Evolutionary conservation across 92 coral and sea anemone species (phyloP).

Genomic region (Montipora capitata): DNA sequence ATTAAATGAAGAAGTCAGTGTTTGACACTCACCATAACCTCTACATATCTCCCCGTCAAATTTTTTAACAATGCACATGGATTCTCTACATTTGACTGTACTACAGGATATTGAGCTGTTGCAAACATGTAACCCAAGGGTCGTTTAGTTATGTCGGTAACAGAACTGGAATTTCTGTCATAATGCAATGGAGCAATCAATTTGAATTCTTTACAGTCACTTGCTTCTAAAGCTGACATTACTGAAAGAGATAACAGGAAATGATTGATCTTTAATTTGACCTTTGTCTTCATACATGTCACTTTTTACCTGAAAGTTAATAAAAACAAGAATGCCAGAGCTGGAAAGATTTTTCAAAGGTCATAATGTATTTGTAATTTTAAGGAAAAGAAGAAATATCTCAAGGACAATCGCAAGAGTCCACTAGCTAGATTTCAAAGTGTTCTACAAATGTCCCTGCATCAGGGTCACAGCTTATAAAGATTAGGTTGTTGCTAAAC

Average conservation of each 20-base stretch:
- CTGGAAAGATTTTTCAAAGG: too few species aligned
- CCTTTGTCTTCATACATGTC: too few species aligned
- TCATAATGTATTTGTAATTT: too few species aligned
- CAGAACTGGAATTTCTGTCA: conserved; percentile 68
- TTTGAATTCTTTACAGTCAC: conserved; percentile 67
- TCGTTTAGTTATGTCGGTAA: conserved; percentile 64
- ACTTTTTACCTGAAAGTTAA: too few species aligned
- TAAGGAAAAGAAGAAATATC: too few species aligned
- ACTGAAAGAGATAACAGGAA: conserved; percentile 17
- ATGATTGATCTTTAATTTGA: too few species aligned
- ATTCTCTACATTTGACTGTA: conserved; percentile 55
- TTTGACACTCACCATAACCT: conserved; percentile 79
- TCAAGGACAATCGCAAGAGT: too few species aligned
- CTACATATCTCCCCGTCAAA: conserved; percentile 74
- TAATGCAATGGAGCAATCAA: conserved; percentile 67
- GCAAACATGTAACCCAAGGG: conserved; percentile 85
- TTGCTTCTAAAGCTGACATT: conserved; percentile 42
- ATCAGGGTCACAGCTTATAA: too few species aligned
- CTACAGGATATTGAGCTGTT: conserved; percentile 58
- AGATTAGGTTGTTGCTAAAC: too few species aligned
- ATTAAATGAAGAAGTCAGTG: not conserved
- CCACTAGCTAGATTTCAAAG: too few species aligned
- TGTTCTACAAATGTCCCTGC: too few species aligned
- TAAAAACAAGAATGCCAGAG: too few species aligned
- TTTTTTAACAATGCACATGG: conserved; percentile 81